Base-by-base conservation (phyloP, 1,140 invertebrate genomes). In the Geopemphigus sp. region DNA sequence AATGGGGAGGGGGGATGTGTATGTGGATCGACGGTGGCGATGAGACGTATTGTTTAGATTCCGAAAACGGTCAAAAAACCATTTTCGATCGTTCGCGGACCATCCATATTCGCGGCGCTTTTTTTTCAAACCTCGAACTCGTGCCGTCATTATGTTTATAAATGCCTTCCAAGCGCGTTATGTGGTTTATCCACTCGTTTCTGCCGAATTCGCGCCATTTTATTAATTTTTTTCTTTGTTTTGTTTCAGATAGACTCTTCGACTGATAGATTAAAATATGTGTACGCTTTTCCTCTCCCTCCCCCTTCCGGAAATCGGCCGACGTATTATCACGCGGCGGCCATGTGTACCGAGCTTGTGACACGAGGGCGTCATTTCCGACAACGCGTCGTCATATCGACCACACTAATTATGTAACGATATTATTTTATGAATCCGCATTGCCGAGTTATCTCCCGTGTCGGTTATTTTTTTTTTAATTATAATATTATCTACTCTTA, bases 231-330 rank as follows among this genome's bases (percentile, higher is more conserved):
- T 32, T 15, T 63, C 29, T 29, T 29, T 63, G 53, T 53, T 78
- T 8, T 59, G 14, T 76, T 76, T 47, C 74, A 78, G 73, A 76
- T 76, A 76, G 39, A 78, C 74, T 61, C 74, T 50, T 61, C 57
- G 74, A 78, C 74, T 78, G 74, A 78, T 78, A 78, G 56, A 59
- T 78, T 78, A 78, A 61, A 78, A 50, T 72, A 54, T 78, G 39
- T 61, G 61, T 78, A 63, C 45, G 32, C 50, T 61, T 78, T 61
- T 26, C 47, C 26, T 56, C 57, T 39, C 12, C 29, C 12, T 22
- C 74, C 39, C n/a, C 5, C 29, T 12, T 45, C 74, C 45, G 57
- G 74, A 63, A 50, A 14, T 63, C 57, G 45, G 45, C 10, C 73
- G 26, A 61, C 32, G 17, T 61, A n/a, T 32, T 59, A 57, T 74